Conservation (phyloP, 2,888 invertebrate genomes). For the Heliconius ismenius region DNA sequence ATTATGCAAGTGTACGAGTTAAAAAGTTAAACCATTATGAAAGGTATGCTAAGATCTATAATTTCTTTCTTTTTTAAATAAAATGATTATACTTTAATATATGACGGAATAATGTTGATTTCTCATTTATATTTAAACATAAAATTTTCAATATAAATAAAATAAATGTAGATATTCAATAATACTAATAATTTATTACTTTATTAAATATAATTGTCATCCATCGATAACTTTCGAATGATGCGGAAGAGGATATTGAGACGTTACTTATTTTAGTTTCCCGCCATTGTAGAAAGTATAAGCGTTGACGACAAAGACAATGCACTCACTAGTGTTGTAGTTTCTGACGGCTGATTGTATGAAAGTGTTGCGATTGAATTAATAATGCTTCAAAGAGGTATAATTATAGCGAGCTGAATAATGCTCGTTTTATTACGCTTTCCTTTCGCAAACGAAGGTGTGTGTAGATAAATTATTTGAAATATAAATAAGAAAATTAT, state of each 20-base stretch:
- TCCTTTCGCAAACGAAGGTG: slow-evolving; percentile 28
- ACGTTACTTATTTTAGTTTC: slow-evolving; percentile 30
- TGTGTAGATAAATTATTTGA: neutral
- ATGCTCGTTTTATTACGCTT: slow-evolving; percentile 29
- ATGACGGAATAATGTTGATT: no score
- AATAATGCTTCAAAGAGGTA: slow-evolving; percentile 31
- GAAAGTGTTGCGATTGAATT: slow-evolving; percentile 38
- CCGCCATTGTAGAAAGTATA: slow-evolving; percentile 38
- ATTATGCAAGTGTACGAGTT: neutral
- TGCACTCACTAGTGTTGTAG: slow-evolving; percentile 28
- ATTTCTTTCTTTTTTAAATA: neutral
- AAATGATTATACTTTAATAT: no score
- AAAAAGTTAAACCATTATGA: neutral
- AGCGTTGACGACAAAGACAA: slow-evolving; percentile 36
- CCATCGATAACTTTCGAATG: slow-evolving; percentile 30
- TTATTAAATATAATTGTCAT: slow-evolving; percentile 10
- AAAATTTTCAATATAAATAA: no score
- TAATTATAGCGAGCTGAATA: slow-evolving; percentile 36
- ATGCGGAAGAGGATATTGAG: slow-evolving; percentile 32
- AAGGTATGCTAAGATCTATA: neutral
- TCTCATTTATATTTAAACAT: no score
- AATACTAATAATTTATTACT: neutral
- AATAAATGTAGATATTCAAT: no score
- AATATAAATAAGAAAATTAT: neutral
- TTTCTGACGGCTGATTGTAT: slow-evolving; percentile 32